These are phyloP conservation scores for Cynoglossus semilaevis DNA, from an alignment of 2,113 vertebrate genomes.

Conservation along the genomic window DNA sequence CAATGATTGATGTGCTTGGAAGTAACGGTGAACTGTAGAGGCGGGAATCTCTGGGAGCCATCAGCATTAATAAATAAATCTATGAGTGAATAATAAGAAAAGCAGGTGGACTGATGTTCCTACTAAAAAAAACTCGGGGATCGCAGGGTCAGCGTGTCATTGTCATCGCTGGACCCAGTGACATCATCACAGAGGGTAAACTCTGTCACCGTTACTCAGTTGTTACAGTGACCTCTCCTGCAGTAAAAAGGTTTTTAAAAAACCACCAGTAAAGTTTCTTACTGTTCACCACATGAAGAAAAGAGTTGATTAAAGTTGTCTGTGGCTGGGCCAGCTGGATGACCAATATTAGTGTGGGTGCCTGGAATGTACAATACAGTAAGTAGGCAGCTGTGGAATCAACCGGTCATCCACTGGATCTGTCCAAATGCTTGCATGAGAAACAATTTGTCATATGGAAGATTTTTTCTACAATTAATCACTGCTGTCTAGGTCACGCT, in stretches of 20 bases:
- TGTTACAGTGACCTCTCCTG: too few species aligned
- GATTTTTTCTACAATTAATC: constrained; percentile 44
- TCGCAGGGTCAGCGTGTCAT: too few species aligned
- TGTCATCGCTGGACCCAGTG: not conserved
- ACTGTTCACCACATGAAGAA: not conserved
- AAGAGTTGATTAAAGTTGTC: constrained; percentile 5
- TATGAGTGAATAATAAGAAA: too few species aligned
- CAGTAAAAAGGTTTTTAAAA: too few species aligned
- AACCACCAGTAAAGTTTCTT: constrained; percentile 3
- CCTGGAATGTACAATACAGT: constrained; percentile 18
- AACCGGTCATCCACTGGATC: constrained; percentile 36
- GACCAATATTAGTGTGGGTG: constrained; percentile 4
- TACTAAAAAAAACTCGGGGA: too few species aligned
- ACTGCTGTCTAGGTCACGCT: constrained; percentile 7
- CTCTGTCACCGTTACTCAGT: too few species aligned
- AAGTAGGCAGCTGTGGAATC: constrained; percentile 28
- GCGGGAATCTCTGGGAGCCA: too few species aligned
- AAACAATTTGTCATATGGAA: constrained; percentile 46
- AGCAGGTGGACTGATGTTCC: not conserved
- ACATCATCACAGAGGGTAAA: too few species aligned
- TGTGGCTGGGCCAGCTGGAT: constrained; percentile 5
- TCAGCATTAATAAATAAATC: not conserved
- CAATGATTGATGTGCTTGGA: constrained; percentile 31
- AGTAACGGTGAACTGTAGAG: too few species aligned
- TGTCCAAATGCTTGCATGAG: constrained; percentile 36